Percentiles rank a stretch among this genome's conserved stretches.
Conservation (phyloP, 2,113 vertebrate species). For the Pelvicachromis taeniatus region DNA sequence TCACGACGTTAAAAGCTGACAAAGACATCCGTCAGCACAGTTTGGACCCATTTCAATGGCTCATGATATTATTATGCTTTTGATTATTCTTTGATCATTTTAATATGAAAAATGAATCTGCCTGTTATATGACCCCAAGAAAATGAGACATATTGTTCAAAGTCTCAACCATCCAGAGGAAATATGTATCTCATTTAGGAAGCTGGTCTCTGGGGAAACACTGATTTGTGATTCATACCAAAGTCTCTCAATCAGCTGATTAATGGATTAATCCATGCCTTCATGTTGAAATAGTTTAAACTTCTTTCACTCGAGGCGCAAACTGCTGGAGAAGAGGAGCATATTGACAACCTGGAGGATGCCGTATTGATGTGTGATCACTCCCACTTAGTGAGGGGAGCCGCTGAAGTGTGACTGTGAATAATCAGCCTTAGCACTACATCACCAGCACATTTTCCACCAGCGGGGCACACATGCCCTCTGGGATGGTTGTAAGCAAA, state of each 20-base stretch:
- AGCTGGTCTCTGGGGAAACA: not conserved
- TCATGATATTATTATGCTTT: not conserved
- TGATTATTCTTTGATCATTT: not conserved
- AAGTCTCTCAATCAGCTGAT: not conserved
- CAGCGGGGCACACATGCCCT: not conserved
- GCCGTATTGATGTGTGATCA: constrained; percentile 54
- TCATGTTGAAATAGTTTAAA: constrained; percentile 1
- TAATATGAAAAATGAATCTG: not conserved
- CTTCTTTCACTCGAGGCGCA: not conserved
- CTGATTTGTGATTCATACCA: not conserved
- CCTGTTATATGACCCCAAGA: not conserved
- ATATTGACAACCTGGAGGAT: constrained; percentile 45
- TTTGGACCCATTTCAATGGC: not conserved
- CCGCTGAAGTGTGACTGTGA: constrained; percentile 48
- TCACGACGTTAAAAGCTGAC: not conserved
- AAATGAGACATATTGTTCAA: not conserved
- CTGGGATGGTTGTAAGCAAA: not conserved
- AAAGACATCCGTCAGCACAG: not conserved
- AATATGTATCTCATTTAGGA: not conserved
- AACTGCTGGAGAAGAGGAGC: constrained; percentile 12
- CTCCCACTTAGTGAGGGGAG: constrained; percentile 44
- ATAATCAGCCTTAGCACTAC: constrained; percentile 39
- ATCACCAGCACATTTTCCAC: constrained; percentile 40
- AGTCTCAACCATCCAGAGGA: not conserved
- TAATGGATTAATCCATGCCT: not conserved